Conservation (phyloP, 2,797 vertebrate genomes). For the Tenualosa thibaudeaui region DNA sequence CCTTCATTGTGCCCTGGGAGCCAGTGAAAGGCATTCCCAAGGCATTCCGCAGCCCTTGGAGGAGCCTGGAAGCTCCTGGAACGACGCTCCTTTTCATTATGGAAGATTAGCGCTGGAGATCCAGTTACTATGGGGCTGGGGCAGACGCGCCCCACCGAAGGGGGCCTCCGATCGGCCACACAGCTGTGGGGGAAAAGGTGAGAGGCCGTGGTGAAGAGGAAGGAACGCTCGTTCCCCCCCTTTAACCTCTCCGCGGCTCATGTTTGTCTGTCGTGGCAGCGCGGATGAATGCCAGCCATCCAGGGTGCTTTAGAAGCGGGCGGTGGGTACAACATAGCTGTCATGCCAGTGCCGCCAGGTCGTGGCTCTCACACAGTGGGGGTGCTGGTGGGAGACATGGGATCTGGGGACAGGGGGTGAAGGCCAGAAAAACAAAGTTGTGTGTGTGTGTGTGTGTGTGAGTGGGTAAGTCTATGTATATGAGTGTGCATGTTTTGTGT, state of each 20-base stretch:
- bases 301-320: not conserved
- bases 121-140: conserved; percentile 38
- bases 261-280: not conserved
- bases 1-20: conserved; percentile 46
- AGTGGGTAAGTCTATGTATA: not conserved
- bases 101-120: conserved; percentile 46
- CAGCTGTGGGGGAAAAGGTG: conserved; percentile 13
- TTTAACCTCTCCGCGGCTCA: not conserved
- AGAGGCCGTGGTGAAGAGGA: not conserved
- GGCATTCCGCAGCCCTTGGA: conserved; percentile 52
- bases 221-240: not conserved
- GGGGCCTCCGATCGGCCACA: conserved; percentile 15
- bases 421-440: too few relatives aligned
- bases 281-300: not conserved
- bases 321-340: not conserved
- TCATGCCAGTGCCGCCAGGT: not conserved
- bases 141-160: not conserved
- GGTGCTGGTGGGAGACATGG: not conserved
- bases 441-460: not conserved
- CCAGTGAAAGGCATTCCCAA: conserved; percentile 46
- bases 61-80: conserved; percentile 39
- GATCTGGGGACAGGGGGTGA: not conserved
- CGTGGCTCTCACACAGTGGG: not conserved
- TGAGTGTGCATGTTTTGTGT: not conserved
- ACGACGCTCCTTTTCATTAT: conserved; percentile 43